Percentiles rank a stretch among this genome's conserved stretches.
Conservation (phyloP, 2,888 invertebrate genomes). For the Apocheima hispidaria region DNA sequence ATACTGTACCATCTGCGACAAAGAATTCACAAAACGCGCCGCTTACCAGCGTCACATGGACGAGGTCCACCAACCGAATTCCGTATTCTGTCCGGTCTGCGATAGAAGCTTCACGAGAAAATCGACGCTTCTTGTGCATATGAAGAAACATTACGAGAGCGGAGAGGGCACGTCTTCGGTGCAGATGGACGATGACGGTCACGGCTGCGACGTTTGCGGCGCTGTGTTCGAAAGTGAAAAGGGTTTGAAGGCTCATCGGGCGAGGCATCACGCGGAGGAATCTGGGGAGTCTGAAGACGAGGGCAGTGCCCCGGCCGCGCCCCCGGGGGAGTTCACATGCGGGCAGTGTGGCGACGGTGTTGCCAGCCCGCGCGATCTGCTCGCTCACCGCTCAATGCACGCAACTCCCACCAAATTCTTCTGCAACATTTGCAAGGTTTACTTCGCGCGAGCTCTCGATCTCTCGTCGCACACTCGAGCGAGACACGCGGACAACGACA, state of each 20-base stretch:
- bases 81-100: slow-evolving; percentile 87
- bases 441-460: slow-evolving; percentile 78
- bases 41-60: slow-evolving; percentile 87
- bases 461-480: slow-evolving; percentile 81
- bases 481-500: slow-evolving; percentile 82
- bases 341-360: slow-evolving; percentile 86
- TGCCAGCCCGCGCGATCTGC: slow-evolving; percentile 81
- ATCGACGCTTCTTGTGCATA: slow-evolving; percentile 88
- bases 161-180: slow-evolving; percentile 68
- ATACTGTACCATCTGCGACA: slow-evolving; percentile 87
- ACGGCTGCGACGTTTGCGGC: slow-evolving; percentile 87
- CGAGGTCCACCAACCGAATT: slow-evolving; percentile 83
- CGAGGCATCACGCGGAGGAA: slow-evolving; percentile 85
- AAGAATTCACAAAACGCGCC: slow-evolving; percentile 87
- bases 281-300: slow-evolving; percentile 76
- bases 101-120: slow-evolving; percentile 87
- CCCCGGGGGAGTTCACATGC: slow-evolving; percentile 83
- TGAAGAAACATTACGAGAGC: slow-evolving; percentile 86
- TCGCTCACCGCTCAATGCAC: slow-evolving; percentile 85
- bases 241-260: slow-evolving; percentile 86
- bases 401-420: slow-evolving; percentile 81
- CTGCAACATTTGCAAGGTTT: slow-evolving; percentile 86
- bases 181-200: slow-evolving; percentile 68
- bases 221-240: slow-evolving; percentile 85
- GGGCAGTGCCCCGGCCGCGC: slow-evolving; percentile 60